Evolutionary conservation across 2,113 vertebrate genomes (phyloP).

Genomic region (Kryptolebias marmoratus): DNA sequence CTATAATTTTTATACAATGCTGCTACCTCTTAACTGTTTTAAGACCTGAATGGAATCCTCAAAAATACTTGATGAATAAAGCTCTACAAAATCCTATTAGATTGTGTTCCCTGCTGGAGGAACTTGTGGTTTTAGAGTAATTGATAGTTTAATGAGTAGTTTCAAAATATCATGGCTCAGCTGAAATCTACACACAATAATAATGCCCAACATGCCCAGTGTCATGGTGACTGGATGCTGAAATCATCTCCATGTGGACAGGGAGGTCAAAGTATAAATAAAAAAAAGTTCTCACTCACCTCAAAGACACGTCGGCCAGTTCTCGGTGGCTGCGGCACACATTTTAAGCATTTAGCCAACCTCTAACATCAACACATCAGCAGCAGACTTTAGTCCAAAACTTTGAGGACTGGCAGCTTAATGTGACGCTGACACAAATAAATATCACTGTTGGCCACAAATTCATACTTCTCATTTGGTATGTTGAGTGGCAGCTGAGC

Average conservation of each 20-base stretch:
- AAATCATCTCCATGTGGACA: background rate
- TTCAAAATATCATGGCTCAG: background rate
- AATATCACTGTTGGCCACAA: constrained; percentile 47
- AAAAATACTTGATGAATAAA: background rate
- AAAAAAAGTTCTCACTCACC: constrained; percentile 28
- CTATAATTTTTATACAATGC: background rate
- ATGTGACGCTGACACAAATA: constrained; percentile 65
- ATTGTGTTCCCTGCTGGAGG: background rate
- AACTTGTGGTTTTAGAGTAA: background rate
- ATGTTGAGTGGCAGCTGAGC: constrained; percentile 45
- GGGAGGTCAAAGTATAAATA: background rate
- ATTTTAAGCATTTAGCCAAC: constrained; percentile 44
- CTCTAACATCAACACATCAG: constrained; percentile 40
- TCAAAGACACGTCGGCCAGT: constrained; percentile 18
- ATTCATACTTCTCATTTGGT: constrained; percentile 53
- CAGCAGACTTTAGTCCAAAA: constrained; percentile 34
- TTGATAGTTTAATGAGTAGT: background rate
- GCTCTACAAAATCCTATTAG: background rate
- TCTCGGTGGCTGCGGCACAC: constrained; percentile 11
- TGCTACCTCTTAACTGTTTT: background rate
- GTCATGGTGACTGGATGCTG: background rate
- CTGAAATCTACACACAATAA: background rate
- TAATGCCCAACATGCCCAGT: too few relatives aligned
- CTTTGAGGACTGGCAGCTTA: constrained; percentile 42
- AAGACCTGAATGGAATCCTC: too few relatives aligned